phyloP scores from a whole-genome alignment of 2,113 vertebrate genomes.

The Amblyornis subalaris region DNA sequence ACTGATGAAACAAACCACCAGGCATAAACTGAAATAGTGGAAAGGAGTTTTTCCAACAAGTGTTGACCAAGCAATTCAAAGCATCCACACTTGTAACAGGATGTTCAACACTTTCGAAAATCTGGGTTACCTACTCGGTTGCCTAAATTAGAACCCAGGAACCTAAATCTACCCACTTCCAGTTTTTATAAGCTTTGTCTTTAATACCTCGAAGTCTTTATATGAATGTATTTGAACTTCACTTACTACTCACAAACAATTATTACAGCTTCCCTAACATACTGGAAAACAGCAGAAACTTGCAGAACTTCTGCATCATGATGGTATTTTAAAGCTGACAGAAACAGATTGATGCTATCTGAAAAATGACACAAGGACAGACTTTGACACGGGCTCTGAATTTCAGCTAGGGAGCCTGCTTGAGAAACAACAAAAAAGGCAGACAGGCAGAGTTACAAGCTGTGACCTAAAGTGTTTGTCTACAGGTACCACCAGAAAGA shows the following conservation, averaged over 20 bases:
- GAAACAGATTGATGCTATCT: background rate
- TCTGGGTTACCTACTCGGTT: background rate
- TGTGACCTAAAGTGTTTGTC: background rate
- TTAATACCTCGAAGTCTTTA: background rate
- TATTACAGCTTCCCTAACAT: background rate
- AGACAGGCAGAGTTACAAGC: background rate
- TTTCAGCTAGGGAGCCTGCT: background rate
- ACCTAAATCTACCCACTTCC: background rate
- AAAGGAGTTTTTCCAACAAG: background rate
- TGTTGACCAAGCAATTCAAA: background rate
- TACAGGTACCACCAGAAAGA: background rate
- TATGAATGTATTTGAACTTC: background rate
- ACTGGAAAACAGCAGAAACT: background rate
- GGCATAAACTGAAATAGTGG: background rate
- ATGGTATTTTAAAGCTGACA: background rate
- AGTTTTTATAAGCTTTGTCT: background rate
- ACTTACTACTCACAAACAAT: background rate
- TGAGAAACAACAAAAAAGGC: background rate
- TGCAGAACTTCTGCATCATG: background rate
- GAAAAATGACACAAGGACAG: background rate
- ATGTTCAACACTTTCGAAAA: background rate
- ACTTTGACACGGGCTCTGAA: background rate
- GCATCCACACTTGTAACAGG: accelerated
- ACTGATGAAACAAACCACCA: background rate
- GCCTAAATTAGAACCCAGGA: background rate